These are phyloP conservation scores for Caenorhabditis parvicauda DNA, from an alignment of 2,888 invertebrate genomes.

Conservation along the genomic window DNA sequence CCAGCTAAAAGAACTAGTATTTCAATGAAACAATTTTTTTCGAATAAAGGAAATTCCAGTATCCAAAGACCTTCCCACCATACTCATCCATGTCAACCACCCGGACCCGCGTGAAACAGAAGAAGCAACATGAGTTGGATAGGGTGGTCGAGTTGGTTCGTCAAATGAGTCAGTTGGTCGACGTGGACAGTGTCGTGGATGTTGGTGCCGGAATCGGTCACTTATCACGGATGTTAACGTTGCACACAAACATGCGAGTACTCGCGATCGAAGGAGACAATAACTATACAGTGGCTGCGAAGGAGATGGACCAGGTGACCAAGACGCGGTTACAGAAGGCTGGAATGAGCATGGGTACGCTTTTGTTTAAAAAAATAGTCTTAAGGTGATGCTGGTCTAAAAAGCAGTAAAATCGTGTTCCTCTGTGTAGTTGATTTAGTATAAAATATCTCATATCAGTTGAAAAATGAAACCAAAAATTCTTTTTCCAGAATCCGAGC, in stretches of 20 bases:
- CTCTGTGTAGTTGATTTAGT: neutral
- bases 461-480: neutral
- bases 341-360: neutral
- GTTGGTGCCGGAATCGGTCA: conserved; percentile 53
- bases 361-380: too few species aligned
- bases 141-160: conserved; percentile 31
- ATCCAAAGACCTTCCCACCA: too few species aligned
- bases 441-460: neutral
- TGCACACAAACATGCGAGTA: conserved; percentile 21
- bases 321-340: too few species aligned
- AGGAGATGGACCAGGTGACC: too few species aligned
- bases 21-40: too few species aligned
- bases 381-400: neutral
- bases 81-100: too few species aligned
- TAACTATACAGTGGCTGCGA: too few species aligned
- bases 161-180: conserved; percentile 6
- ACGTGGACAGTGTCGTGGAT: conserved; percentile 41
- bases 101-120: conserved; percentile 48
- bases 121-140: conserved; percentile 51
- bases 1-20: too few species aligned
- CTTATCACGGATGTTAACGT: conserved; percentile 42
- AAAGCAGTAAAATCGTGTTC: neutral
- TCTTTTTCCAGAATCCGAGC: conserved; percentile 2
- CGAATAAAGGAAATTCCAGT: too few species aligned
- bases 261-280: conserved; percentile 46